Base-by-base conservation (phyloP, 2,797 vertebrate genomes). In the Ctenosaura bakeri region DNA sequence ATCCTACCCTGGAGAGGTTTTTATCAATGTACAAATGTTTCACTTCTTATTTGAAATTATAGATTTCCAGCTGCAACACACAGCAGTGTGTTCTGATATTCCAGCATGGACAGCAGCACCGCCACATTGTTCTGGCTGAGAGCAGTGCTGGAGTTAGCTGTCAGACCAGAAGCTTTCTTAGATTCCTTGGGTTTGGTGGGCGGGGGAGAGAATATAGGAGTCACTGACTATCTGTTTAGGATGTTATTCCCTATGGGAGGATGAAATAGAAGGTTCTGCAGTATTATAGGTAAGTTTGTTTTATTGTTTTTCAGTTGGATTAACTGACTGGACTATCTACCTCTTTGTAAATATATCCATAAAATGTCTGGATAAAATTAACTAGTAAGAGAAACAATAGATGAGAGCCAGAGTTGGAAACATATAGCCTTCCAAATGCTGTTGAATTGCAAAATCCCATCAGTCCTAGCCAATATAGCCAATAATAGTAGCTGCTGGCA, bases 41-140 rank as follows among this genome's bases (percentile, higher is more conserved):
- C 76, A 82, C 56, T 79, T 81, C 82, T 83, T 42, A 42, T 85
- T 71, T 71, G 91, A 95, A 77, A 26, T 66, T 69, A 84, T 12
- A 89, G 73, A 35, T 77, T 82, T 64, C 50, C 46, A 74, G 69
- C 77, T 62, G 83, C 42, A 32, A 85, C 38, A 6, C 88, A 86
- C 77, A 86, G 56, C 77, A 91, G 35, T 46, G 69, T 32, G 42
- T 73, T 91, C 82, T 78, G 56, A 89, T 90, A 92, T 76, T 73
- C 66, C 71, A 87, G 83, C 85, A 88, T 69, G 24, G 52, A 76
- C 79, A 88, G 24, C 26, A 85, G 64, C 35, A 73, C 50, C 80
- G n/a, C 79, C 76, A 64, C 69, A 14, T 92, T 71, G 20, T 59
- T 87, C 83, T 62, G 35, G 29, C 38, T 85, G 12, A 77, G 76